Conservation (phyloP, 92 coral and sea anemone genomes). For the Umimayanthus kanabou region DNA sequence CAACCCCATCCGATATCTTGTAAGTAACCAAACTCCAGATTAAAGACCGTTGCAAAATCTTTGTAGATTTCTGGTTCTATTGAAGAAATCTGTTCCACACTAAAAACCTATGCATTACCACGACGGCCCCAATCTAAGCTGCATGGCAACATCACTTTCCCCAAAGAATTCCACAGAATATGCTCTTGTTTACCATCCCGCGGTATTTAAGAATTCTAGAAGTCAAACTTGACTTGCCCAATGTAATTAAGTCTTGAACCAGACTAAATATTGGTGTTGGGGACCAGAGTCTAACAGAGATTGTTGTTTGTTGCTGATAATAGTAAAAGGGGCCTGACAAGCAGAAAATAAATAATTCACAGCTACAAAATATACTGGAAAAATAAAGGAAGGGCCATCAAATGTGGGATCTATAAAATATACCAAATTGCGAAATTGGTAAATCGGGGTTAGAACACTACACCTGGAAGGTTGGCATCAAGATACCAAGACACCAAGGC, state of each 20-base stretch:
- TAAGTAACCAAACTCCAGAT: no score
- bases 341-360: neutral
- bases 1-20: no score
- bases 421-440: no score
- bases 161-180: no score
- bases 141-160: neutral
- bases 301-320: neutral
- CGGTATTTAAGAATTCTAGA: neutral
- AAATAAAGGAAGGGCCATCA: neutral
- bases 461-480: neutral
- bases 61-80: no score
- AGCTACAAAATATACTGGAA: neutral
- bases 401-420: neutral
- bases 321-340: neutral
- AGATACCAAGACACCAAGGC: no score
- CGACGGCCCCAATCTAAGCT: neutral
- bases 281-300: neutral
- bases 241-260: no score
- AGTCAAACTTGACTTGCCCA: neutral
- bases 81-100: no score
- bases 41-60: no score
- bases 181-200: neutral
- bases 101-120: no score
- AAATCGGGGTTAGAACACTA: neutral
- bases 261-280: neutral